Evolutionary conservation across 2,113 vertebrate genomes (phyloP), one percentile per base, ranked within the genome.

Genomic region (Coturnix japonica): DNA sequence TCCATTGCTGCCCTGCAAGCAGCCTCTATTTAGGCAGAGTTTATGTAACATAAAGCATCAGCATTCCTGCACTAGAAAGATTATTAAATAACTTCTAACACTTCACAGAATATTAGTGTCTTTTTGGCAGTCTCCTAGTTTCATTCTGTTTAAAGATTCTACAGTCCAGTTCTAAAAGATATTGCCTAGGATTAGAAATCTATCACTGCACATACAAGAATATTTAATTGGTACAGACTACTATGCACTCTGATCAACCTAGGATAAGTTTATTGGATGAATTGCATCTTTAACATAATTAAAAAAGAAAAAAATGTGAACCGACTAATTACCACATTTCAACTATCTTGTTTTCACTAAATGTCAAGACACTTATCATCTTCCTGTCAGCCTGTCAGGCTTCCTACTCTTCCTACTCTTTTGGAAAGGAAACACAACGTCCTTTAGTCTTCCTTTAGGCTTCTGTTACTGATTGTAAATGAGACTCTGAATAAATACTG

Each of bases 1-100:
- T 61, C 60, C 54, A n/a, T 71, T 0, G 0, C 54, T 65, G 19
- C 16, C 63, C 59, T 1, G 4, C 16, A 6, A 56, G 47, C 31
- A 60, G 37, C 31, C 60, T 60, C 22, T 66, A 35, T 23, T 57
- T 12, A 89, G 73, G 39, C 37, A 72, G 7, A 64, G 13, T 26
- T n/a, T 7, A 22, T 0, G 0, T 18, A 64, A 19, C 54, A 56
- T 4, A 56, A 22, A 67, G 15, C 13, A 11, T 49, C 49, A 47
- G 4, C 8, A 66, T 20, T 59, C 26, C 21, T 35, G 13, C 7
- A 35, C 30, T 61, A 33, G 8, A 60, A 11, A 78, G 82, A 33
- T 33, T 43, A 53, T 73, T 33, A 65, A 73, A 51, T 8, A 53
- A 4, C 13, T 53, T 53, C 22, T 73, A 23, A 61, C 0, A 0